Evolutionary conservation across 1,140 invertebrate species (phyloP).

Genomic region (Planococcus citri): DNA sequence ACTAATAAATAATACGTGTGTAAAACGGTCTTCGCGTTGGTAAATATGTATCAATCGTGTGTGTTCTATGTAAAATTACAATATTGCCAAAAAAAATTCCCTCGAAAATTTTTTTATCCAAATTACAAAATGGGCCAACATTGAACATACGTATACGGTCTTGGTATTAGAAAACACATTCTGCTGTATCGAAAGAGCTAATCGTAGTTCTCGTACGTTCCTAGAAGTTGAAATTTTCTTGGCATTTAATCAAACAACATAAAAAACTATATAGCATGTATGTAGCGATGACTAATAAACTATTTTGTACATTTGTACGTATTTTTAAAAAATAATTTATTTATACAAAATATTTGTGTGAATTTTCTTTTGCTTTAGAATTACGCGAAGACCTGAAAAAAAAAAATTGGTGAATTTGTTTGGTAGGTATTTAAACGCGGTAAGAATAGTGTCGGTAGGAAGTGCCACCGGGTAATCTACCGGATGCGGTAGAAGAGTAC

Average conservation of each 20-base stretch:
- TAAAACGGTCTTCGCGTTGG: neutral
- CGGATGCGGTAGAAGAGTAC: constrained; percentile 59
- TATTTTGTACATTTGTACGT: too few relatives aligned
- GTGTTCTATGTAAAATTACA: too few relatives aligned
- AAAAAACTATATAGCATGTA: too few relatives aligned
- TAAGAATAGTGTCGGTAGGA: constrained; percentile 71
- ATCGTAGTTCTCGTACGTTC: neutral
- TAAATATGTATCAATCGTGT: too few relatives aligned
- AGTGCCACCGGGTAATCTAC: constrained; percentile 64
- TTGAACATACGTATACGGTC: too few relatives aligned
- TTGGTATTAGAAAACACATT: too few relatives aligned
- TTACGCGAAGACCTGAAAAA: neutral
- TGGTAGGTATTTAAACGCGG: constrained; percentile 71
- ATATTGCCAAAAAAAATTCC: neutral
- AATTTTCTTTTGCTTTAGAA: too few relatives aligned
- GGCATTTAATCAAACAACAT: neutral
- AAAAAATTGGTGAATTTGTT: constrained; percentile 6
- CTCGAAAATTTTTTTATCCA: too few relatives aligned
- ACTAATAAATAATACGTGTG: neutral
- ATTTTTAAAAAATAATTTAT: too few relatives aligned
- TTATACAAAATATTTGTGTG: too few relatives aligned
- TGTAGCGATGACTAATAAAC: too few relatives aligned
- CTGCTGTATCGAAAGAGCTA: neutral
- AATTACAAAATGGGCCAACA: neutral
- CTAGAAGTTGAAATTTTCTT: neutral